Percentiles rank a stretch among this genome's conserved stretches.
Evolutionary conservation across 2,113 vertebrate genomes (phyloP).

Genomic region (Heloderma charlesbogerti): DNA sequence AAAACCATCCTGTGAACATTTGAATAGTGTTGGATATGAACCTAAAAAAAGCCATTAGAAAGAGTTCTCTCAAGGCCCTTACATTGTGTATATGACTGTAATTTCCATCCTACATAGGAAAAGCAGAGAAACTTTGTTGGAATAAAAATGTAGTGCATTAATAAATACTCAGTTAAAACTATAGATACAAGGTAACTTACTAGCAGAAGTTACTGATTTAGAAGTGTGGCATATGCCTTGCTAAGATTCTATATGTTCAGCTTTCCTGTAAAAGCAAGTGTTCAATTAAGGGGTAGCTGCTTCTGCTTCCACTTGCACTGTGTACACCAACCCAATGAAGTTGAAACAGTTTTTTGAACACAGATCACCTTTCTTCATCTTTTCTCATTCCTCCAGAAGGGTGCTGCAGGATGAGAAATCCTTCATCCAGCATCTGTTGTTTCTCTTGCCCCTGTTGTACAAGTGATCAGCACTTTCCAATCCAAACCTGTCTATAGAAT

Average conservation of each 20-base stretch:
- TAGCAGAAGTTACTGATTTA: background rate
- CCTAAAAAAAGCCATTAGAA: slow-evolving; percentile 50
- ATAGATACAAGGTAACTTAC: too few relatives aligned
- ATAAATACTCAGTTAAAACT: background rate
- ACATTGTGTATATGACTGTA: slow-evolving; percentile 24
- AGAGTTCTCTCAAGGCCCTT: slow-evolving; percentile 39
- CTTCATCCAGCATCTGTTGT: background rate
- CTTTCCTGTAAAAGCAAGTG: background rate
- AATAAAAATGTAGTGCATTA: slow-evolving; percentile 24
- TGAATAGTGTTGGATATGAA: slow-evolving; percentile 47
- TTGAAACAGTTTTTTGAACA: background rate
- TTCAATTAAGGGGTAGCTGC: background rate
- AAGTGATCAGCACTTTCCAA: background rate
- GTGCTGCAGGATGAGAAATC: background rate
- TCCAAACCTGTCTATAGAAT: background rate
- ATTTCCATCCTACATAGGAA: slow-evolving; percentile 39
- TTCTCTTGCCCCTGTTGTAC: background rate
- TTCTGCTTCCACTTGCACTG: background rate
- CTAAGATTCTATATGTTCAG: background rate
- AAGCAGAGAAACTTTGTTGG: background rate
- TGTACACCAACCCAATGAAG: background rate
- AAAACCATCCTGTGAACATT: slow-evolving; percentile 44
- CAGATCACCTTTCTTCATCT: background rate
- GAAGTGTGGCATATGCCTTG: background rate
- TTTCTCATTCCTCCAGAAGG: too few relatives aligned